phyloP scores from a whole-genome alignment of 2,888 invertebrate species.

The Agrilus mali region DNA sequence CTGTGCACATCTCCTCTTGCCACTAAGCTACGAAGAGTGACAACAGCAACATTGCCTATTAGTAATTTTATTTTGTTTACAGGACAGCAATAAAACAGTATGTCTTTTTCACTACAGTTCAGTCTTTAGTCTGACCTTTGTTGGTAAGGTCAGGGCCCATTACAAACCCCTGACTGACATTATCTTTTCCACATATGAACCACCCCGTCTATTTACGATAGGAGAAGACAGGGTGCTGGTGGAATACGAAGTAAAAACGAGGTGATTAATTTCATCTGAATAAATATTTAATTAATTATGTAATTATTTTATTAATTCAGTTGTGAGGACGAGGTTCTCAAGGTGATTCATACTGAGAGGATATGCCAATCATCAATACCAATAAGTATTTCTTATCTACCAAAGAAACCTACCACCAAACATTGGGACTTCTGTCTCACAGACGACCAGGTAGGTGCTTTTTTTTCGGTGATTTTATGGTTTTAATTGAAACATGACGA shows the following conservation, averaged over 20 bases:
- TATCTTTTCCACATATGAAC: conserved; percentile 39
- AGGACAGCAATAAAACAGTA: conserved; percentile 43
- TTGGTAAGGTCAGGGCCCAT: conserved; percentile 51
- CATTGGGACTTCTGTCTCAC: conserved; percentile 39
- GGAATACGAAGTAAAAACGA: conserved; percentile 43
- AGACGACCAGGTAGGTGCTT: conserved; percentile 43
- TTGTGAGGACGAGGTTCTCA: not conserved
- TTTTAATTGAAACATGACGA: conserved; percentile 5
- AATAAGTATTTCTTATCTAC: conserved; percentile 34
- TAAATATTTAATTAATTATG: not conserved
- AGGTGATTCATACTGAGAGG: conserved; percentile 25
- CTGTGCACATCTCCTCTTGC: no score
- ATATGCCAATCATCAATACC: conserved; percentile 54
- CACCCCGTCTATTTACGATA: conserved; percentile 40
- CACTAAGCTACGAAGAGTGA: no score
- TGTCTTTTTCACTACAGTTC: conserved; percentile 37
- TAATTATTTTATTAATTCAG: not conserved
- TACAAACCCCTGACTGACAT: conserved; percentile 43
- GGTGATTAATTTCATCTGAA: conserved; percentile 25
- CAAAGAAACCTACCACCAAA: conserved; percentile 8
- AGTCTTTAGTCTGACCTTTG: conserved; percentile 36
- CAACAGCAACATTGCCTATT: no score
- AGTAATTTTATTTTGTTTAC: conserved; percentile 12
- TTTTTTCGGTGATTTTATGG: conserved; percentile 6
- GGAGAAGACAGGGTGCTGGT: conserved; percentile 46